phyloP scores from a whole-genome alignment of 1,140 invertebrate genomes.

The Drosophila rhopaloa region DNA sequence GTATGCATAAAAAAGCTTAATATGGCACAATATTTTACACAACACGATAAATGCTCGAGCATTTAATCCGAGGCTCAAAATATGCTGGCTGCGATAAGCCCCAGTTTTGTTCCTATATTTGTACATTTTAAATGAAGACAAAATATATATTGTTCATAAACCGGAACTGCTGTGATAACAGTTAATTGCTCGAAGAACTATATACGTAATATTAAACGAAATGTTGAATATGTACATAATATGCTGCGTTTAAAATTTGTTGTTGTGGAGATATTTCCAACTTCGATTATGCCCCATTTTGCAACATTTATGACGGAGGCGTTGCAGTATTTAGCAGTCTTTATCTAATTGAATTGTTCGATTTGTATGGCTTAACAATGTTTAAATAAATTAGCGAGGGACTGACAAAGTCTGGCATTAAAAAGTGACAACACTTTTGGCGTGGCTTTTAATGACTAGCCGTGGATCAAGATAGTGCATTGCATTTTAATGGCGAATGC shows the following conservation, averaged over 20 bases:
- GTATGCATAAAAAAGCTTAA: no score
- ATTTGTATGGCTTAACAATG: not conserved
- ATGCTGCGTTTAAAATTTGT: no score
- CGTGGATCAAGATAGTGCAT: slow-evolving; percentile 33
- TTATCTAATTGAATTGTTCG: slow-evolving; percentile 29
- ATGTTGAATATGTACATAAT: no score
- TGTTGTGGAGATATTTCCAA: not conserved
- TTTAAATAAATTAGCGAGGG: not conserved
- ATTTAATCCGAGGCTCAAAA: not conserved
- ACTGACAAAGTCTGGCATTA: not conserved
- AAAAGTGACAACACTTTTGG: slow-evolving; percentile 2
- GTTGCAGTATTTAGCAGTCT: slow-evolving; percentile 4
- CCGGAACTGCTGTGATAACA: not conserved
- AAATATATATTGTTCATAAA: not conserved
- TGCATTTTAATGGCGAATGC: slow-evolving; percentile 28
- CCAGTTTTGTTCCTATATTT: not conserved
- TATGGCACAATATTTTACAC: no score
- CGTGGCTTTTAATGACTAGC: slow-evolving; percentile 1
- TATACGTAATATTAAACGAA: not conserved
- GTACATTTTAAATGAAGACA: not conserved
- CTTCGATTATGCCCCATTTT: slow-evolving; percentile 4
- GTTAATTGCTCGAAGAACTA: not conserved
- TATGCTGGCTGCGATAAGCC: not conserved
- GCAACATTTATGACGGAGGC: not conserved
- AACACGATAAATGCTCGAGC: no score